Evolutionary conservation across 2,888 invertebrate genomes (phyloP).

Genomic region (Rotaria macrura): DNA sequence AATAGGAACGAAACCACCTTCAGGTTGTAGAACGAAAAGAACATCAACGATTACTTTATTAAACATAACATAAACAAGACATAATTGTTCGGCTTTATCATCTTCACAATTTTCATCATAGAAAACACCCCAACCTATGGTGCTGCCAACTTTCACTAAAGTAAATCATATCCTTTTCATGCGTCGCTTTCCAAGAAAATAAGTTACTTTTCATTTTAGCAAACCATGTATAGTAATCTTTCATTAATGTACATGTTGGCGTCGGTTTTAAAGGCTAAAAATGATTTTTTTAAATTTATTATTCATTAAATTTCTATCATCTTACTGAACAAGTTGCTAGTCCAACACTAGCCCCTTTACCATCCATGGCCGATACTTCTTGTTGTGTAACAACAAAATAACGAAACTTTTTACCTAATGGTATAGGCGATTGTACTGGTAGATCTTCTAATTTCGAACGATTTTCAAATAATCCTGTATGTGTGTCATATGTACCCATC

Average conservation of each 20-base stretch:
- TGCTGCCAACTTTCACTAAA: constrained; percentile 38
- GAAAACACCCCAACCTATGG: constrained; percentile 45
- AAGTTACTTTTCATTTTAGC: constrained; percentile 39
- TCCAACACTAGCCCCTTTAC: constrained; percentile 30
- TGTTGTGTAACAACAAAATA: constrained; percentile 31
- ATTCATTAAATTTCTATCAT: background rate
- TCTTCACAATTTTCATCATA: constrained; percentile 38
- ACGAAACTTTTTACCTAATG: constrained; percentile 22
- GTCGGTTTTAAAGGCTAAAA: constrained; percentile 40
- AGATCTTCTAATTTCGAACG: constrained; percentile 25
- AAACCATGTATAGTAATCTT: constrained; percentile 43
- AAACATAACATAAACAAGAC: constrained; percentile 43
- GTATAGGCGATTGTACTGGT: constrained; percentile 29
- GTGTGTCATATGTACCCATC: background rate
- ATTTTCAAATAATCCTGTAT: constrained; percentile 27
- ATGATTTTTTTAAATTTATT: no score
- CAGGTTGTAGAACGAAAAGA: constrained; percentile 43
- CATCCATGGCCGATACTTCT: constrained; percentile 25
- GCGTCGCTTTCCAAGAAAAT: background rate
- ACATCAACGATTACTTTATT: constrained; percentile 40
- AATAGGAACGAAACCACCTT: constrained; percentile 41
- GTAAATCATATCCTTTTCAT: background rate
- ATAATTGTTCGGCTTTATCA: constrained; percentile 41
- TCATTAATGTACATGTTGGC: constrained; percentile 40
- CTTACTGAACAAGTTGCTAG: constrained; percentile 25